Base-by-base conservation (phyloP, 2,888 invertebrate species). In the Torymus tubicola region DNA sequence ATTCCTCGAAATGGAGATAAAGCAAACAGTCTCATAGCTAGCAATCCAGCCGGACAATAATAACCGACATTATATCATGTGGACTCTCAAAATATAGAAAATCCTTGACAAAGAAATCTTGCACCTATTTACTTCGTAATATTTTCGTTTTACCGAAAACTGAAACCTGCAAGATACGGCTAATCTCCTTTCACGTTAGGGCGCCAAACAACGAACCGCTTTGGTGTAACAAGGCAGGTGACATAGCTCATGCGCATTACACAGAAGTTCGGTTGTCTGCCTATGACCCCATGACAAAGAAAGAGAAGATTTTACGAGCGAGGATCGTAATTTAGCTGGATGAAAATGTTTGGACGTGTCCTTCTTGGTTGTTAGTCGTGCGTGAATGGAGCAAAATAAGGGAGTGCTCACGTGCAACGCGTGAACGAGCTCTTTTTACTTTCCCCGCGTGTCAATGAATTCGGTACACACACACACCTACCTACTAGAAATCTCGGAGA, bases 331-430 rank as follows among this genome's bases (percentile, higher is more conserved):
- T 75, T 75, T 68, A 75, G 52, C 21, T 16, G 14, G 16, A 52
- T 2, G 50, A 53, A 75, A 75, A 65, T 75, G 67, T 68, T 75
- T 75, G 68, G 67, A 73, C 73, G 73, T 64, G 42, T 31, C 67
- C 50, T 21, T 18, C 31, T 50, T 64, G 63, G 71, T 61, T 53
- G 21, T 61, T 72, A 50, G 70, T 14, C 14, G 63, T 11, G 55
- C 18, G 57, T 73, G 57, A 73, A 73, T 64, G 12, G 52, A 61
- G 61, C 21, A 61, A 61, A 71, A 53, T 60, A 42, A 16, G n/a
- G n/a, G 69, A 24, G 31, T 31, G 31, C 42, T 31, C 31, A 31
- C 31, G 31, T 3, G 8, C 8, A 31, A 31, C 31, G 31, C 31
- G 31, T 31, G 31, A 31, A 31, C 31, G 31, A 31, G 31, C 31